Evolutionary conservation across 2,797 vertebrate genomes (phyloP).

Genomic region (Rhynchonycteris naso): DNA sequence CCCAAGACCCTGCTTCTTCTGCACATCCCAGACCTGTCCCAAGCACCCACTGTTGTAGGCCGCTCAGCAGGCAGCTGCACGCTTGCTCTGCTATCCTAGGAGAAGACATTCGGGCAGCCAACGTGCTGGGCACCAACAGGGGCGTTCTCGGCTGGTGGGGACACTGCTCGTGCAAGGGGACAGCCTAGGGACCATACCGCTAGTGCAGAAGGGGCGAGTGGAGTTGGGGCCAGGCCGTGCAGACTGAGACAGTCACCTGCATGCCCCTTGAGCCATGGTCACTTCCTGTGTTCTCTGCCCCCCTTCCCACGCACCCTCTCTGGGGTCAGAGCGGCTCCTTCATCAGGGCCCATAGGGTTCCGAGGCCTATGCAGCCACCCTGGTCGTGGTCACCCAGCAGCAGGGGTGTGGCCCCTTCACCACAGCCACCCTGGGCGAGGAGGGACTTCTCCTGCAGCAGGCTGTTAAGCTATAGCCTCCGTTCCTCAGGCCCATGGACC

Average conservation of each 20-base stretch:
- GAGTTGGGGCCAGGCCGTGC: background rate
- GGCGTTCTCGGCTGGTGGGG: background rate
- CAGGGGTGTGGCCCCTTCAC: background rate
- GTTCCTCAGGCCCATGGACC: background rate
- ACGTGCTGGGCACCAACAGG: background rate
- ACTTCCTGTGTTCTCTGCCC: background rate
- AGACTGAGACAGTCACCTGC: background rate
- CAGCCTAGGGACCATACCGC: accelerated
- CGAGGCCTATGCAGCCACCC: background rate
- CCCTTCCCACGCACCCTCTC: background rate
- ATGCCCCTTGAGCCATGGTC: background rate
- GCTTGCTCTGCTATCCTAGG: background rate
- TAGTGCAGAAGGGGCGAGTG: accelerated
- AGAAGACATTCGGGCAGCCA: background rate
- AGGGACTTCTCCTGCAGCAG: background rate
- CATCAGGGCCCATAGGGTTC: no score
- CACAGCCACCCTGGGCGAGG: background rate
- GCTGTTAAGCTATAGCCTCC: background rate
- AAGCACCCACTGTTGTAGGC: accelerated
- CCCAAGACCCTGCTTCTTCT: background rate
- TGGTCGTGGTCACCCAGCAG: background rate
- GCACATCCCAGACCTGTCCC: background rate
- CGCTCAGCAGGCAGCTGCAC: background rate
- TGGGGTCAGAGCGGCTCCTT: background rate
- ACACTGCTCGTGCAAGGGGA: accelerated